These are phyloP conservation scores for Microctonus brassicae DNA, from an alignment of 2,888 invertebrate species.

Conservation along the genomic window DNA sequence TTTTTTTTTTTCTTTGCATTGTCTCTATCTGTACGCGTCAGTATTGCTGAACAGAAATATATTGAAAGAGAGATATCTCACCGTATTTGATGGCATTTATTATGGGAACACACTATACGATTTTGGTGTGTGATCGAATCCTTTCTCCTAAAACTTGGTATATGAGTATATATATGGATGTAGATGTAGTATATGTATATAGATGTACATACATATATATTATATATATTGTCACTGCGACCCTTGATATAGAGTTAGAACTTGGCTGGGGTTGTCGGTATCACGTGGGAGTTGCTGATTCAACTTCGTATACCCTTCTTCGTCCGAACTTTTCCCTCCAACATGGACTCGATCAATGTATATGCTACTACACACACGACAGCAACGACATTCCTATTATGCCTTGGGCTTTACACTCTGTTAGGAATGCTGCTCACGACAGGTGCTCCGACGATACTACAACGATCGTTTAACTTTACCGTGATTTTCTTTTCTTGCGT, in stretches of 20 bases:
- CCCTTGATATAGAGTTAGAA: neutral
- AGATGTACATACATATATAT: neutral
- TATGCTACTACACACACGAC: slow-evolving; percentile 8
- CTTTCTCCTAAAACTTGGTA: slow-evolving; percentile 1
- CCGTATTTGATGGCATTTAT: slow-evolving; percentile 17
- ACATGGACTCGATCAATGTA: slow-evolving; percentile 17
- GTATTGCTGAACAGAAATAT: neutral
- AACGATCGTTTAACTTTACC: slow-evolving; percentile 34
- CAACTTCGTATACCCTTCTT: slow-evolving; percentile 16
- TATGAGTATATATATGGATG: neutral
- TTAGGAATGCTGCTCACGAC: slow-evolving; percentile 48
- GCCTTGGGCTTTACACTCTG: slow-evolving; percentile 45
- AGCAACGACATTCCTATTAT: slow-evolving; percentile 50
- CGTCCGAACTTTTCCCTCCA: slow-evolving; percentile 1
- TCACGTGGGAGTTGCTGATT: slow-evolving; percentile 13
- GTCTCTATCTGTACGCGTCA: neutral
- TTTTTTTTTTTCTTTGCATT: neutral
- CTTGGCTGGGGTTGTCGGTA: neutral
- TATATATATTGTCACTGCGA: neutral
- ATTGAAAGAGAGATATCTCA: neutral
- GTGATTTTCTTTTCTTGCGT: slow-evolving; percentile 35
- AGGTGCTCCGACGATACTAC: slow-evolving; percentile 47
- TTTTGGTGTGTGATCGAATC: slow-evolving; percentile 19
- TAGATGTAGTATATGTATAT: neutral
- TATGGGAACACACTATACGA: neutral